These are phyloP conservation scores for Onthophagus sagittarius DNA, from an alignment of 2,888 invertebrate genomes.

Conservation along the genomic window DNA sequence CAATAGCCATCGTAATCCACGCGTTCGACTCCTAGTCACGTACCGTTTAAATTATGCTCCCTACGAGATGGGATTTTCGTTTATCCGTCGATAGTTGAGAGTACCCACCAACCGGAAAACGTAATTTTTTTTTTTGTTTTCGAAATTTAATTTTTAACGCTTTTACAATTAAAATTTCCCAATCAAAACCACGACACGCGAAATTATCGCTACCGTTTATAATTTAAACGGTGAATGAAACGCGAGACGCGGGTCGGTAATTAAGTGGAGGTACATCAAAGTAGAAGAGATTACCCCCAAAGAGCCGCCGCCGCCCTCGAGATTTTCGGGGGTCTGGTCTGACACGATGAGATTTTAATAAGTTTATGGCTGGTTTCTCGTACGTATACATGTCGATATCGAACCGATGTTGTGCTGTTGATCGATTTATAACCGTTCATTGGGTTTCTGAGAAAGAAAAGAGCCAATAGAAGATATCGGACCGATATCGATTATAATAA, in stretches of 20 bases:
- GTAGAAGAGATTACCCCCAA: neutral
- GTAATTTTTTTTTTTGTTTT: neutral
- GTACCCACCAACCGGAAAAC: neutral
- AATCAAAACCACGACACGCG: neutral
- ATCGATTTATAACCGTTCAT: no score
- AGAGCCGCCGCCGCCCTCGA: neutral
- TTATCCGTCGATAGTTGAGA: neutral
- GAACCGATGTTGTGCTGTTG: no score
- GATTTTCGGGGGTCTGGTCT: neutral
- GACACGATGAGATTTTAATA: neutral
- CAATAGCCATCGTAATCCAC: neutral
- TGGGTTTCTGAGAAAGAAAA: no score
- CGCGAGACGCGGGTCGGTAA: neutral
- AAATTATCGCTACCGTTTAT: conserved; percentile 6
- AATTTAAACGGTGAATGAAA: neutral
- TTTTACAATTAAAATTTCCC: neutral
- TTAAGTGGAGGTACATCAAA: conserved; percentile 6
- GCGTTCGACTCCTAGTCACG: neutral
- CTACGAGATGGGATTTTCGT: neutral
- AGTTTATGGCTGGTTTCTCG: no score
- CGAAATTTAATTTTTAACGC: neutral
- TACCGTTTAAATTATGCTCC: neutral
- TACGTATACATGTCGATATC: no score
- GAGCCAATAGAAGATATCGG: no score
- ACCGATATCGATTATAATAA: no score